These are phyloP conservation scores for Sesamia inferens DNA, from an alignment of 2,888 invertebrate genomes.

Conservation along the genomic window DNA sequence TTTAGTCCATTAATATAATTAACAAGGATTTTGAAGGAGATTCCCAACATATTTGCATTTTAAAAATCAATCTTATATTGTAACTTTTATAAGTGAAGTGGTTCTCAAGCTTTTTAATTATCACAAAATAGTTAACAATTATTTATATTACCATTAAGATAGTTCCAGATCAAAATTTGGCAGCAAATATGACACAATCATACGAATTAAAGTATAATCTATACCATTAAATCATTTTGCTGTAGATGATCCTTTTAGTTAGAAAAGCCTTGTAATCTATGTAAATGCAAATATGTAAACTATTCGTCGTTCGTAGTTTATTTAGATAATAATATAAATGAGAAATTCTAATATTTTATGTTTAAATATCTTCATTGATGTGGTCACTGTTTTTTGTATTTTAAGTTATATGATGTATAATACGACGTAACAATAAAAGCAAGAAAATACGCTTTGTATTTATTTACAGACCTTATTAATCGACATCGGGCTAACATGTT, in stretches of 20 bases:
- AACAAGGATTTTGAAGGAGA: conserved; percentile 10
- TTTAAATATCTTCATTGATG: conserved; percentile 79
- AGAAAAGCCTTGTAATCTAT: conserved; percentile 84
- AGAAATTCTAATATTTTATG: conserved; percentile 82
- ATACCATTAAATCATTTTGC: conserved; percentile 63
- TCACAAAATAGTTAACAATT: conserved; percentile 52
- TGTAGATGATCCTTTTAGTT: conserved; percentile 67
- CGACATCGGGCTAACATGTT: not conserved
- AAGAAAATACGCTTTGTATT: conserved; percentile 58
- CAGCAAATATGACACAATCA: conserved; percentile 55
- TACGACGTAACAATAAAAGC: conserved; percentile 74
- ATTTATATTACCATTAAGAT: conserved; percentile 52
- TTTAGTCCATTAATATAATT: conserved; percentile 38
- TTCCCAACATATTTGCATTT: conserved; percentile 19
- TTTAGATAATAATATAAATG: conserved; percentile 76
- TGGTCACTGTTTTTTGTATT: conserved; percentile 84
- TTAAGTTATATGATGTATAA: conserved; percentile 83
- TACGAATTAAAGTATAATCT: conserved; percentile 56
- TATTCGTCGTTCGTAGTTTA: conserved; percentile 78
- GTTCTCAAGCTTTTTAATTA: conserved; percentile 47
- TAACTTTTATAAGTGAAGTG: conserved; percentile 62
- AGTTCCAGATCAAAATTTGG: conserved; percentile 54
- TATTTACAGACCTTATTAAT: conserved; percentile 12
- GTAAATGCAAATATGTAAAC: conserved; percentile 86
- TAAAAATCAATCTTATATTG: conserved; percentile 19